A percentile compares a stretch with the other conserved stretches of the same genome.
Evolutionary conservation across 1,140 invertebrate species (phyloP).

Genomic region (Nasonia longicornis): DNA sequence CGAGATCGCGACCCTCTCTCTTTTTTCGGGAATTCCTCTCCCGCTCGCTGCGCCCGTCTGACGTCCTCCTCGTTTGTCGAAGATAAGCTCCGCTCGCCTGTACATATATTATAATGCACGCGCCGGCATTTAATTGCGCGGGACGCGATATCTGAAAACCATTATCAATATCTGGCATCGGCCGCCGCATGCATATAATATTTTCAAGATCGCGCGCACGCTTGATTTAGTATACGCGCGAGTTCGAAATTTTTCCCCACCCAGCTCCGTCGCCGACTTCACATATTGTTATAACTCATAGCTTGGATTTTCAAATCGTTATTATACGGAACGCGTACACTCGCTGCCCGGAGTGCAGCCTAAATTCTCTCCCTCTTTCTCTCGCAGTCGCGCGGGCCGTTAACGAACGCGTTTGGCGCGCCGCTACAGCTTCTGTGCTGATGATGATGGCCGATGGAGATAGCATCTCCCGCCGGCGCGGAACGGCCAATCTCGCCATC

Average conservation of each 20-base stretch:
- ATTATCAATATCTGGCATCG: slow-evolving; percentile 1
- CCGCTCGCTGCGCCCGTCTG: too few species aligned
- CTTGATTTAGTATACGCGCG: background rate
- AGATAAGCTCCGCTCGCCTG: background rate
- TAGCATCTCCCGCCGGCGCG: background rate
- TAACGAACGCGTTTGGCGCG: background rate
- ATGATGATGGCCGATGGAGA: background rate
- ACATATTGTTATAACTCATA: too few species aligned
- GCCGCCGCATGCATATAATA: too few species aligned
- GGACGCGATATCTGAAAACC: background rate
- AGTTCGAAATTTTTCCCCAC: too few species aligned
- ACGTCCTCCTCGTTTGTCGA: background rate
- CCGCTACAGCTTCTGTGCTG: background rate
- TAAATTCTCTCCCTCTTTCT: background rate
- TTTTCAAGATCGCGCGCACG: too few species aligned
- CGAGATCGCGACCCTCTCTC: background rate
- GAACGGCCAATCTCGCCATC: background rate
- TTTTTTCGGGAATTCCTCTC: slow-evolving; percentile 3
- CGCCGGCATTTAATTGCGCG: background rate
- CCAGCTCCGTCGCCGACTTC: too few species aligned
- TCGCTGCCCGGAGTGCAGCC: too few species aligned
- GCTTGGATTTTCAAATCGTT: too few species aligned
- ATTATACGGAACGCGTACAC: too few species aligned
- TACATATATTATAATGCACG: too few species aligned
- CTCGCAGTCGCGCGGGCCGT: background rate